phyloP scores from a whole-genome alignment of 2,888 invertebrate species.

The Pteria penguin region DNA sequence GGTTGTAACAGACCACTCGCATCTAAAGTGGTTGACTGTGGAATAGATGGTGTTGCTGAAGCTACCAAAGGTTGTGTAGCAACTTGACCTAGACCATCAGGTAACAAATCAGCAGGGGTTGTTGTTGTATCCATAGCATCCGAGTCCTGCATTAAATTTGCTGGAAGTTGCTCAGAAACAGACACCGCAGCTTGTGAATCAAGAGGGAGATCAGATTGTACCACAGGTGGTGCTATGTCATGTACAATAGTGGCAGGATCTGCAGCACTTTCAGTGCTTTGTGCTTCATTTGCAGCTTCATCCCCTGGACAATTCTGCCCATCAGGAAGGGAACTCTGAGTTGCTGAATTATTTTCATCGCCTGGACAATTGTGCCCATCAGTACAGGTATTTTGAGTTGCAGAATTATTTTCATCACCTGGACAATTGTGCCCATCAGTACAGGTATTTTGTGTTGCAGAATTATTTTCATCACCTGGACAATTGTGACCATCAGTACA shows the following conservation, averaged over 20 bases:
- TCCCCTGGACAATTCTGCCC: conserved; percentile 52
- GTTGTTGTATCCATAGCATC: conserved; percentile 45
- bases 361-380: conserved; percentile 44
- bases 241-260: neutral
- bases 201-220: conserved; percentile 7
- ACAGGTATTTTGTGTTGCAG: conserved; percentile 29
- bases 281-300: conserved; percentile 17
- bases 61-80: conserved; percentile 14
- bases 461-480: conserved; percentile 46
- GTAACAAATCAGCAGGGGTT: conserved; percentile 14
- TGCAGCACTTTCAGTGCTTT: conserved; percentile 3
- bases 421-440: conserved; percentile 42
- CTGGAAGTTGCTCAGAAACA: conserved; percentile 35
- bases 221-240: neutral
- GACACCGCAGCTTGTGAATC: conserved; percentile 19
- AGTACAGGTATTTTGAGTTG: conserved; percentile 32
- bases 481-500: conserved; percentile 45
- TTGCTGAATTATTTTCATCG: conserved; percentile 35
- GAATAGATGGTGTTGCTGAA: conserved; percentile 21
- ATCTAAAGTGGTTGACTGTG: neutral
- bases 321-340: conserved; percentile 31
- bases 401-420: conserved; percentile 34
- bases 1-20: conserved; percentile 37
- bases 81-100: conserved; percentile 18
- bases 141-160: conserved; percentile 33